Evolutionary conservation across 2,113 vertebrate genomes (phyloP), one percentile per base, ranked within the genome.

Genomic region (Dipodomys ordii): DNA sequence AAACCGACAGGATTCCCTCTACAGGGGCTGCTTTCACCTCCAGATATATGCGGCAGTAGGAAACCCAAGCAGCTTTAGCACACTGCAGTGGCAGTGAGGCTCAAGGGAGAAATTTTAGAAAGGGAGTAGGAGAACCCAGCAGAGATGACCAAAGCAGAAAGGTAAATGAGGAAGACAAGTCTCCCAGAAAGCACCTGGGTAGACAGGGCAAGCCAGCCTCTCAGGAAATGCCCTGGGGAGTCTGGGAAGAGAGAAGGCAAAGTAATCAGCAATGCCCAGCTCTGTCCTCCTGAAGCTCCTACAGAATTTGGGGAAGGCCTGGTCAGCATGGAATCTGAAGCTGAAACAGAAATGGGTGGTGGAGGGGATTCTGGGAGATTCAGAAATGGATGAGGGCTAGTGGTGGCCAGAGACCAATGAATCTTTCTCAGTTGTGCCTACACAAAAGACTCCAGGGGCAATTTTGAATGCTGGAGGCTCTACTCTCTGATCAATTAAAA

Each of bases 191-290:
- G 71, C 44, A 69, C 28, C 22, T 11, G 10, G 25, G 67, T 27
- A 32, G 9, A 81, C 49, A 72, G 82, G 13, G 30, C 49, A 91
- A 32, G n/a, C 18, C 0, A 25, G 57, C 73, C 15, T 79, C 84
- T 27, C 60, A 71, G 76, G 49, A 49, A 39, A 82, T 27, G 30
- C 46, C 23, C 32, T 82, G 12, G 72, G 46, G 32, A 89, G 13
- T 74, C 15, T 2, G 69, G 9, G 19, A 84, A 18, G 20, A 74
- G 19, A 84, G 10, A 35, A 77, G 93, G 82, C 74, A 90, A 83
- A 39, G 32, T 10, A 22, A 81, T 22, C 64, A 85, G 65, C 25
- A 88, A 91, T 87, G 81, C 89, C 87, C 83, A 81, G 44, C 83
- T 80, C 85, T 90, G 69, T 32, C 67, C 53, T 57, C 53, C 53